These are phyloP conservation scores for Stenchaetothrips biformis DNA, from an alignment of 2,888 invertebrate genomes.

Conservation along the genomic window DNA sequence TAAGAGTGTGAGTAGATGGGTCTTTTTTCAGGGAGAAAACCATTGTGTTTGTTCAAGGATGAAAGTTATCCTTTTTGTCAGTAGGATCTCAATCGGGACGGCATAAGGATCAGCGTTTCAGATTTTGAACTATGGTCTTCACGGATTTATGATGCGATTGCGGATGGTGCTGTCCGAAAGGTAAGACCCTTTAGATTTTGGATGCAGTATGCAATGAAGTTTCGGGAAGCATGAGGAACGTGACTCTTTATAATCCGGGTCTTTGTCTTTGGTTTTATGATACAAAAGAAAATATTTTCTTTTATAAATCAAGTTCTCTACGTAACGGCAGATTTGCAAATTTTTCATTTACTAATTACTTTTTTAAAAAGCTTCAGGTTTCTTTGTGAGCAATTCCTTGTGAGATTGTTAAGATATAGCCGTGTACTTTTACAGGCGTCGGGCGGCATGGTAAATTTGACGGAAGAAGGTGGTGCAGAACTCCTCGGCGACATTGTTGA, in stretches of 20 bases:
- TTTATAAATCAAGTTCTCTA: too few species aligned
- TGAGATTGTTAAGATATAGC: not conserved
- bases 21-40: too few species aligned
- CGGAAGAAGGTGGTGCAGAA: slow-evolving; percentile 69
- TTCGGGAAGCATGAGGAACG: not conserved
- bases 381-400: not conserved
- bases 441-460: slow-evolving; percentile 54
- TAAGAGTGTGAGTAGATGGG: too few species aligned
- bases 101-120: slow-evolving; percentile 61
- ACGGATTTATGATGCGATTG: slow-evolving; percentile 65
- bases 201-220: not conserved
- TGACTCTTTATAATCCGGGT: not conserved
- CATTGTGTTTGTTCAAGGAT: too few species aligned
- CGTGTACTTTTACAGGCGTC: slow-evolving; percentile 48
- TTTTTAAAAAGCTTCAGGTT: too few species aligned
- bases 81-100: slow-evolving; percentile 60
- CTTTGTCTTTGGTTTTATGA: not conserved
- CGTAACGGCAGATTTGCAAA: too few species aligned
- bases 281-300: not conserved
- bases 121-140: slow-evolving; percentile 72
- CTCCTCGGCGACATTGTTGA: slow-evolving; percentile 75
- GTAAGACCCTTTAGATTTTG: slow-evolving; percentile 45
- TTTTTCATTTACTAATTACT: too few species aligned
- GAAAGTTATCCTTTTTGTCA: slow-evolving; percentile 40
- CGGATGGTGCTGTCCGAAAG: slow-evolving; percentile 55